phyloP scores from a whole-genome alignment of 2,888 invertebrate genomes.

The Cephus pygmeus region DNA sequence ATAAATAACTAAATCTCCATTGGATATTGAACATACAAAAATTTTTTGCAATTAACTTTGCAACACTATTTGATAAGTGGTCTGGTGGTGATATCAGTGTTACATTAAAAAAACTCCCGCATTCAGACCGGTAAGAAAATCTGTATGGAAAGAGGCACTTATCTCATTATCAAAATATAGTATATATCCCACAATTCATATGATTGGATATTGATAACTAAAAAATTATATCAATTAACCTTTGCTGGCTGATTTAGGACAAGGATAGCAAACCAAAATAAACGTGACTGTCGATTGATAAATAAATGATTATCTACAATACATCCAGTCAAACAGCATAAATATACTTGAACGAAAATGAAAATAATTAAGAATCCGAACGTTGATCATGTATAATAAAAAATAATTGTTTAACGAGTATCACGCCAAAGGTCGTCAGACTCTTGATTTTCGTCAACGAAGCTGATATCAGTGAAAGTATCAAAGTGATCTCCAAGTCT shows the following conservation, averaged over 20 bases:
- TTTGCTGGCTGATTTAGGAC: no score
- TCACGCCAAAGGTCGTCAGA: neutral
- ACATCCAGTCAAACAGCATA: neutral
- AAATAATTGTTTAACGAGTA: neutral
- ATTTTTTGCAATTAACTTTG: neutral
- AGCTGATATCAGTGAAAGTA: conserved; percentile 16
- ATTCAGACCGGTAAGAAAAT: neutral
- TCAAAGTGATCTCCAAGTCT: neutral
- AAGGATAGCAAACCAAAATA: neutral
- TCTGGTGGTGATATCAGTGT: neutral
- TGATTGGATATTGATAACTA: no score
- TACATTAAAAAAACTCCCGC: neutral
- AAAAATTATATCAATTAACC: no score
- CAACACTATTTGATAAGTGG: neutral
- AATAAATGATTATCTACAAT: neutral
- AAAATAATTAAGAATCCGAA: neutral
- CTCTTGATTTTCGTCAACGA: conserved; percentile 14
- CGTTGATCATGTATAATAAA: neutral
- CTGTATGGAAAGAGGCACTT: neutral
- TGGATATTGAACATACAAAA: neutral
- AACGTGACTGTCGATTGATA: neutral
- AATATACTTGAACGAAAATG: neutral
- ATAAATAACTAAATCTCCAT: neutral
- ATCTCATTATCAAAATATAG: neutral
- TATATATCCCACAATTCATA: no score